phyloP scores from a whole-genome alignment of 2,888 invertebrate genomes.

The Lissonota sp. region DNA sequence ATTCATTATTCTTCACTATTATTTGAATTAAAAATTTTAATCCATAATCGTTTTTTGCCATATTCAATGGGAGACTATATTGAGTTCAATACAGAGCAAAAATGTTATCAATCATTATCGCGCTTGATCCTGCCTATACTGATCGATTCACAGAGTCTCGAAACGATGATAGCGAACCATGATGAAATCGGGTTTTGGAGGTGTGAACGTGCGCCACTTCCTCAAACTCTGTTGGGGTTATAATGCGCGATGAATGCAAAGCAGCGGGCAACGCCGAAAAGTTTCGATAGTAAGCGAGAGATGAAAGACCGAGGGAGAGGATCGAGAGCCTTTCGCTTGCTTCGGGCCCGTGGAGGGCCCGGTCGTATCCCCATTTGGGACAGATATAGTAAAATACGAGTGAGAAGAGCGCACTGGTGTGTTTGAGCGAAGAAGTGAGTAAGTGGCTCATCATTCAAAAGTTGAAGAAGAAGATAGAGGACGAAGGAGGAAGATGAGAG shows the following conservation, averaged over 20 bases:
- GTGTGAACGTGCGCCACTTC: conserved; percentile 68
- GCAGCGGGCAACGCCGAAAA: conserved; percentile 63
- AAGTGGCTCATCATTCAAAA: conserved; percentile 56
- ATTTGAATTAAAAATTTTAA: too few species aligned
- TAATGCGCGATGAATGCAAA: conserved; percentile 68
- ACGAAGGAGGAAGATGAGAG: conserved; percentile 49
- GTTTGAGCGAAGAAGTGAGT: conserved; percentile 52
- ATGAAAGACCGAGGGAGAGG: conserved; percentile 10
- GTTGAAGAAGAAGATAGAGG: conserved; percentile 58
- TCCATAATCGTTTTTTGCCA: too few species aligned
- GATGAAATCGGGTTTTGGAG: conserved; percentile 55
- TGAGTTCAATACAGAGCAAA: too few species aligned
- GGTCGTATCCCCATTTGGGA: conserved; percentile 59
- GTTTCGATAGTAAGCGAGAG: conserved; percentile 57
- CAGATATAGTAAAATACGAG: conserved; percentile 74
- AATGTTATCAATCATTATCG: too few species aligned
- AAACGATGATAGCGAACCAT: neutral
- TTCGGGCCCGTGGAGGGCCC: conserved; percentile 27
- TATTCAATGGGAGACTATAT: too few species aligned
- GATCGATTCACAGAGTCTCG: too few species aligned
- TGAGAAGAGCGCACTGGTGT: conserved; percentile 60
- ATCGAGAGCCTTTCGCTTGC: conserved; percentile 3
- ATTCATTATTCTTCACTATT: too few species aligned
- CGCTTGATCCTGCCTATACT: too few species aligned
- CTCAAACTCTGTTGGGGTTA: conserved; percentile 62